These are phyloP conservation scores for Acrossocheilus fasciatus DNA, from an alignment of 2,797 vertebrate genomes.

Conservation along the genomic window DNA sequence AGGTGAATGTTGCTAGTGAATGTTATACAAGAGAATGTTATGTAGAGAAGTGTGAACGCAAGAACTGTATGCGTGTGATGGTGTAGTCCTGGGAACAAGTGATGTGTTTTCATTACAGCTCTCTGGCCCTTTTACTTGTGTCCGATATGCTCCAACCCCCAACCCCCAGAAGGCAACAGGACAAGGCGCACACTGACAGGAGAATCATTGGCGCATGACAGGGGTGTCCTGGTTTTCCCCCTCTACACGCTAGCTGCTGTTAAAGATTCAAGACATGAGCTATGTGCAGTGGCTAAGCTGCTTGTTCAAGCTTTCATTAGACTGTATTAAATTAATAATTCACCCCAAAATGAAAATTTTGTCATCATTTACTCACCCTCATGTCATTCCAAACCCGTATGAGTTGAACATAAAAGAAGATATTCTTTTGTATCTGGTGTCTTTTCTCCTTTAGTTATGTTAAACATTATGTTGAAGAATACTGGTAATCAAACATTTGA, in stretches of 20 bases:
- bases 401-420: not conserved
- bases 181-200: conserved; percentile 37
- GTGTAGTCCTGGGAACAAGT: conserved; percentile 73
- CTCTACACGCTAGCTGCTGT: conserved; percentile 45
- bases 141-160: conserved; percentile 60
- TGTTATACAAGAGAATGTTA: not conserved
- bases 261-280: conserved; percentile 55
- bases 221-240: conserved; percentile 68
- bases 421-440: not conserved
- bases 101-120: conserved; percentile 80
- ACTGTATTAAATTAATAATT: not conserved
- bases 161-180: conserved; percentile 42
- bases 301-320: conserved; percentile 36
- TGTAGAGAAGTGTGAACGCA: not conserved
- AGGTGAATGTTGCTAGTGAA: not conserved
- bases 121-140: conserved; percentile 71
- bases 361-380: not conserved
- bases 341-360: not conserved
- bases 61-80: conserved; percentile 61
- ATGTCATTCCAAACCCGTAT: not conserved
- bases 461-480: not conserved
- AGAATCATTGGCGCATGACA: conserved; percentile 60
- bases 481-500: not conserved
- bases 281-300: conserved; percentile 46
- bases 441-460: not conserved